phyloP scores from a whole-genome alignment of 2,888 invertebrate species.

The Apotomis capreana region DNA sequence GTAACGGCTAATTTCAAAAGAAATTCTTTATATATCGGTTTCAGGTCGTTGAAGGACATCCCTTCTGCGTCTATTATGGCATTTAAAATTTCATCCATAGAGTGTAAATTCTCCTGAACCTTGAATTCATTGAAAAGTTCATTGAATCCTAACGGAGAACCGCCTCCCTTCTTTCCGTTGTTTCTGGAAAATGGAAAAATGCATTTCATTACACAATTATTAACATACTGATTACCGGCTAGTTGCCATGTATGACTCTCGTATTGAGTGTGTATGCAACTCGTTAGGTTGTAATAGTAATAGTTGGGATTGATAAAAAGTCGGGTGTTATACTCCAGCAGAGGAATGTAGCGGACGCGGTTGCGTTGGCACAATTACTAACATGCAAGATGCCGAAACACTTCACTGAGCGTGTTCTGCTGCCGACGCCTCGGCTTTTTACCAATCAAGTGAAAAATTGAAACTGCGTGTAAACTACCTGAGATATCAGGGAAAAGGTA shows the following conservation, averaged over 20 bases:
- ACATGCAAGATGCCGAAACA: slow-evolving; percentile 73
- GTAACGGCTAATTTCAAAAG: slow-evolving; percentile 93
- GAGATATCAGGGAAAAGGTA: slow-evolving; percentile 63
- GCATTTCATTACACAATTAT: slow-evolving; percentile 37
- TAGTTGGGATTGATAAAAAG: slow-evolving; percentile 48
- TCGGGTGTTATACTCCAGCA: slow-evolving; percentile 59
- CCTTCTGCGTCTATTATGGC: slow-evolving; percentile 96
- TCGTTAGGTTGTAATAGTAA: slow-evolving; percentile 51
- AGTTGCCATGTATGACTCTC: slow-evolving; percentile 16
- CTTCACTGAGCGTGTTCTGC: slow-evolving; percentile 67
- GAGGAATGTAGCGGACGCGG: slow-evolving; percentile 73
- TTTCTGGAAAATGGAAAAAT: slow-evolving; percentile 71
- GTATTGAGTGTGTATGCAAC: slow-evolving; percentile 37
- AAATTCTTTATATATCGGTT: slow-evolving; percentile 96
- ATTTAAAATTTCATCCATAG: slow-evolving; percentile 93
- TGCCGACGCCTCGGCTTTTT: slow-evolving; percentile 60
- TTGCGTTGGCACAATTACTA: slow-evolving; percentile 70
- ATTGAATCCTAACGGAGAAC: slow-evolving; percentile 93
- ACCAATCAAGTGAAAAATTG: slow-evolving; percentile 58
- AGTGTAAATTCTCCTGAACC: slow-evolving; percentile 93
- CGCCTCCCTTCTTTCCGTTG: slow-evolving; percentile 86
- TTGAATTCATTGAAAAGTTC: slow-evolving; percentile 94
- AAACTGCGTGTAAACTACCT: slow-evolving; percentile 45
- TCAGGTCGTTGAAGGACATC: slow-evolving; percentile 96
- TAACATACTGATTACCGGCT: slow-evolving; percentile 4